Evolutionary conservation across 2,797 vertebrate species (phyloP), one percentile per base, ranked within the genome.

Genomic region (Bovichtus diacanthus): DNA sequence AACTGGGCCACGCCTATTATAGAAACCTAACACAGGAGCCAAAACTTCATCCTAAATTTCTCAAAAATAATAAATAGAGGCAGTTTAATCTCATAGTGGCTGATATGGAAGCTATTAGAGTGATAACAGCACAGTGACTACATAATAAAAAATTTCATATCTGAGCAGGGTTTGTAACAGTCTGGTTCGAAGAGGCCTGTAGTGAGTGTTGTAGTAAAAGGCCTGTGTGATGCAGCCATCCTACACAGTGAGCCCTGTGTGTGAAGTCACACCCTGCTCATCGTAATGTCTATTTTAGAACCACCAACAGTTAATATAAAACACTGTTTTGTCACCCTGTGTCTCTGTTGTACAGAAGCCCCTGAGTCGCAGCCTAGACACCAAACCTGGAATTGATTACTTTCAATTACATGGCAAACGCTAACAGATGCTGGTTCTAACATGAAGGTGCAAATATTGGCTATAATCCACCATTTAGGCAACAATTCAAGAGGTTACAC

Each of bases 41-140:
- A 60, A 70, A 44, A 55, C 27, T 2, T 64, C 27, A 53, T 64
- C 31, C 84, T 78, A 76, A 47, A 2, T 53, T 41, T 47, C 60
- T 77, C 62, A 73, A 68, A 90, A n/a, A n/a, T n/a, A n/a, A 92
- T 92, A 91, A 91, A 92, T 90, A 91, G 75, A 77, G 76, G 72
- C 74, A 56, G 53, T 44, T 80, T 54, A 60, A 59, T 78, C 23
- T 46, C 65, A 21, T 50, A 38, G 79, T 71, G 68, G 77, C 80
- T 69, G 65, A 67, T 56, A 36, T 70, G 70, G 80, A 66, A 60
- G 80, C 70, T 78, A 50, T 70, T 66, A 74, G 54, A 56, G 61
- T 1, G 41, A 81, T 49, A 62, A 71, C 25, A 59, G 34, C 59
- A 64, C 31, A 1, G 69, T 90, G 90, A 91, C 85, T 89, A 74